Evolutionary conservation across 2,113 vertebrate species (phyloP).

Genomic region (Podilymbus podiceps): DNA sequence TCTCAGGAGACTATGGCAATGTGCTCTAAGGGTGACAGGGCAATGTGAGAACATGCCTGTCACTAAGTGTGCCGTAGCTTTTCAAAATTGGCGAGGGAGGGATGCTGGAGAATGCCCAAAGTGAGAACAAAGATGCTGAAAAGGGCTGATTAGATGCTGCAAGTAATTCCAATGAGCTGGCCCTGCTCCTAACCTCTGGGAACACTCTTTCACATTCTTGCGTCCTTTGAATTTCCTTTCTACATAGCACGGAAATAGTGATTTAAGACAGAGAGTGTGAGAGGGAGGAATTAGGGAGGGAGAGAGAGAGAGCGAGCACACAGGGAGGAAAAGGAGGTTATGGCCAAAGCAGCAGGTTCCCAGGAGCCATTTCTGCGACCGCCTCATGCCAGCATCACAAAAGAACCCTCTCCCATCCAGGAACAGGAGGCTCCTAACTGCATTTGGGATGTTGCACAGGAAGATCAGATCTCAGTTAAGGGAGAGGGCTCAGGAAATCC

Average conservation of each 20-base stretch:
- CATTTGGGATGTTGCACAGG: rapidly evolving
- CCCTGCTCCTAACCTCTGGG: not conserved
- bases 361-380: not conserved
- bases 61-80: not conserved
- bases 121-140: not conserved
- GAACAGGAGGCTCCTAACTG: not conserved
- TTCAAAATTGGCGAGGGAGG: not conserved
- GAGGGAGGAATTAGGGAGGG: not conserved
- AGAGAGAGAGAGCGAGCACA: not conserved
- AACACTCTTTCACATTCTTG: not conserved
- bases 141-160: not conserved
- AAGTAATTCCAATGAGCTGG: not conserved
- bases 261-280: not conserved
- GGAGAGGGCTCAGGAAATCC: not conserved
- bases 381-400: not conserved
- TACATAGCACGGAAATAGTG: not conserved
- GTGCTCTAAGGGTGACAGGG: not conserved
- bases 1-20: not conserved
- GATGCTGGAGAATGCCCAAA: not conserved
- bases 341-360: not conserved
- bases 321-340: not conserved
- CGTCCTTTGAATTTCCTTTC: not conserved
- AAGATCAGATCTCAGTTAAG: not conserved
- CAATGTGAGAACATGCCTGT: not conserved
- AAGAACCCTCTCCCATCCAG: not conserved